Evolutionary conservation across 2,113 vertebrate species (phyloP), one percentile per base, ranked within the genome.

Genomic region (Tetrao urogallus): DNA sequence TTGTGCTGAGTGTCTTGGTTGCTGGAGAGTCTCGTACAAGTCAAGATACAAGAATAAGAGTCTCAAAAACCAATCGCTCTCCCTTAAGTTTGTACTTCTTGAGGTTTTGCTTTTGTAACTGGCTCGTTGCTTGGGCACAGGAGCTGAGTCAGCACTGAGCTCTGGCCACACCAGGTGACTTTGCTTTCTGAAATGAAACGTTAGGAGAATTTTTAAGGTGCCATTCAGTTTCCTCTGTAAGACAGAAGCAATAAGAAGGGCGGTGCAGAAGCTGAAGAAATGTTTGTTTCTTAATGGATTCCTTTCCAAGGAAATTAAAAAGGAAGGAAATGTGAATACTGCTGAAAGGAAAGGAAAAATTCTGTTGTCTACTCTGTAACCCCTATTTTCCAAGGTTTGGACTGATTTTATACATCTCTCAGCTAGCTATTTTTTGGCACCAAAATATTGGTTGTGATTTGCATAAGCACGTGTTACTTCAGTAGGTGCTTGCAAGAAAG

Each of bases 371-470:
- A 27, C 67, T 73, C 38, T 77, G 28, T 88, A 89, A 86, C 87
- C 92, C 2, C 6, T 82, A 60, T 75, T 93, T 92, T 74, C 75
- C 65, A 67, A 56, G 67, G 71, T 85, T 92, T 89, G 72, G 67
- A 58, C 54, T 45, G 36, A 82, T 77, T 80, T 94, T 90, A 73
- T 87, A 24, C 32, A 52, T 76, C 60, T 93, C 80, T 79, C 71
- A 86, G 70, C 80, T 91, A 87, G 45, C 20, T 89, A n/a, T 92
- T 82, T 95, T 95, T 92, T 95, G 88, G 89, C 89, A 94, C 78
- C 71, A 94, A 80, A 88, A 74, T 82, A 82, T 45, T 93, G 78
- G 78, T 95, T 79, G 82, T 63, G 47, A 60, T 89, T 94, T 92
- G 67, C 45, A 80, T 91, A 94, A 93, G 79, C 67, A 24, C 71